Evolutionary conservation across 1,140 invertebrate species (phyloP), one percentile per base, ranked within the genome.

Genomic region (Dolichoris vasculosae): DNA sequence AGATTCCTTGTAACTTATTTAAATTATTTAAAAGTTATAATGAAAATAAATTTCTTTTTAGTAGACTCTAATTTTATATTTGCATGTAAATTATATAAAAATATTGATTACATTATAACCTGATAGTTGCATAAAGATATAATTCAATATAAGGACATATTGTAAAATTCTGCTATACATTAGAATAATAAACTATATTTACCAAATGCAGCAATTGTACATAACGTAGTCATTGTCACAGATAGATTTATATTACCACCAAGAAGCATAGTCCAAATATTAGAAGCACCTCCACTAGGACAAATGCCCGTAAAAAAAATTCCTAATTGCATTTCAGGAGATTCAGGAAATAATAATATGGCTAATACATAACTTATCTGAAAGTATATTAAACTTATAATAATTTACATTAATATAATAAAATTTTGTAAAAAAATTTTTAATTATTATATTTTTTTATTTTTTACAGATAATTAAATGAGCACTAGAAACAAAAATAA

Each of bases 211-310:
- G 95, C 95, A n/a, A 98, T 89, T 32, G 97, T 98, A 85, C 97
- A 97, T 77, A 99, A 94, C 38, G 97, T 96, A 0, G 98, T 99
- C 97, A 99, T 98, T 11, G 98, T 96, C 80, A 99, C 95, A 0
- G 97, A 98, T 11, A 99, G 94, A 93, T 98, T 96, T 0, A 98
- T 94, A 93, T 99, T 99, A 11, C 97, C 98, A 51, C 95, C 96
- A 0, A 99, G 92, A 48, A 98, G 94, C 84, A 97, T 95, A 0
- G 97, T 97, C 97, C 98, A 99, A 88, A 98, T 98, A 91, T 99
- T 99, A n/a, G 97, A 98, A 20, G 98, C 97, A 2, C 98, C 98
- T 1, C 98, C 98, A 48, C 97, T 98, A 26, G 98, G 98, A 83
- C 97, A 96, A 75, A 98, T 97, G 1, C 98, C 98, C 4, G 97